phyloP scores from a whole-genome alignment of 2,797 vertebrate genomes.

The Danio choprae region DNA sequence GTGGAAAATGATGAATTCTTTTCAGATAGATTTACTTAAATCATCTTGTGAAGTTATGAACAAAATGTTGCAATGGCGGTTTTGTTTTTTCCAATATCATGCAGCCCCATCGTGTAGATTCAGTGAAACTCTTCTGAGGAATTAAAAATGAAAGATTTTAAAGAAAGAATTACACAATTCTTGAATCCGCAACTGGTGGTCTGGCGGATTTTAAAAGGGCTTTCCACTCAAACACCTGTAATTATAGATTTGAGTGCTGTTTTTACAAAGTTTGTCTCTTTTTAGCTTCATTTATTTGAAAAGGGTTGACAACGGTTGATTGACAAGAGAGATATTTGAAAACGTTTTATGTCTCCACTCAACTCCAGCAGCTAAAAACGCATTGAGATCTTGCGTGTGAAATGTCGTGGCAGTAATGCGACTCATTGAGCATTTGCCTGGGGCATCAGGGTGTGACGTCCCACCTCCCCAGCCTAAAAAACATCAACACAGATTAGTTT shows the following conservation, averaged over 20 bases:
- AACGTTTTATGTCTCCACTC: neutral
- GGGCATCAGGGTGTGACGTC: constrained; percentile 37
- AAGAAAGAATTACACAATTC: neutral
- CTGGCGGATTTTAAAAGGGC: neutral
- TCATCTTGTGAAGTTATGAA: too few relatives aligned
- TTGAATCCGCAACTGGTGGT: neutral
- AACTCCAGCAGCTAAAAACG: neutral
- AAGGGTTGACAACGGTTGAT: neutral
- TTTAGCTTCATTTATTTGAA: constrained; percentile 21
- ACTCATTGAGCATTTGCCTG: neutral
- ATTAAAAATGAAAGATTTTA: neutral
- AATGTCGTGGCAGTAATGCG: neutral
- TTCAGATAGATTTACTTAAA: too few relatives aligned
- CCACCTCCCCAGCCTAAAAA: constrained; percentile 12
- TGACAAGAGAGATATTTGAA: constrained; percentile 30
- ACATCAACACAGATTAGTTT: constrained; percentile 27
- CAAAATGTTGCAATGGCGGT: too few relatives aligned
- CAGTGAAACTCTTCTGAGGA: neutral
- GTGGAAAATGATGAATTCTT: too few relatives aligned
- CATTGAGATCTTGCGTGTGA: constrained; percentile 30
- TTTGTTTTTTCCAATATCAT: too few relatives aligned
- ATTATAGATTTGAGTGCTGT: constrained; percentile 6
- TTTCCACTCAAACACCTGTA: constrained; percentile 13
- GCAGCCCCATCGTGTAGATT: too few relatives aligned
- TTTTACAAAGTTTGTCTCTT: neutral